Evolutionary conservation across 2,888 invertebrate species (phyloP).

Genomic region (Cephonodes hylas): DNA sequence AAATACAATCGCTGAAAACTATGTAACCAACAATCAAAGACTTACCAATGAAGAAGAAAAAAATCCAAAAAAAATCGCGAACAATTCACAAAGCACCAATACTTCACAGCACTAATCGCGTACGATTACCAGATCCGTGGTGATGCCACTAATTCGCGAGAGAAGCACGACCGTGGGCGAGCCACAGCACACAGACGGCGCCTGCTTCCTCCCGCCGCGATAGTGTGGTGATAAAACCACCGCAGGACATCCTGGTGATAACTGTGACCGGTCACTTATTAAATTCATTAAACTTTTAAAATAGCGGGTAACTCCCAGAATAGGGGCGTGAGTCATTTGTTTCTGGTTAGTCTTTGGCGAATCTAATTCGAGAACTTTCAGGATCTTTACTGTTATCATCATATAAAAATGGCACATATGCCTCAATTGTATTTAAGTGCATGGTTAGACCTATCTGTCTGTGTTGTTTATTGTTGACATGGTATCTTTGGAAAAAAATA

Average conservation of each 20-base stretch:
- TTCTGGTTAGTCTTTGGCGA: not conserved
- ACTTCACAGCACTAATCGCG: slow-evolving; percentile 4
- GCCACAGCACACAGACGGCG: slow-evolving; percentile 67
- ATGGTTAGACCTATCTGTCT: too few species aligned
- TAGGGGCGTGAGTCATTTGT: not conserved
- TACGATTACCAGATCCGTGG: not conserved
- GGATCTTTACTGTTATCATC: not conserved
- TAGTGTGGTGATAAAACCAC: slow-evolving; percentile 50
- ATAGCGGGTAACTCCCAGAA: slow-evolving; percentile 6
- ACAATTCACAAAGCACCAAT: not conserved
- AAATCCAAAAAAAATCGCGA: not conserved
- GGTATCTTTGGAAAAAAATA: too few species aligned
- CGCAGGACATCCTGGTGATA: slow-evolving; percentile 75
- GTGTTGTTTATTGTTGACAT: too few species aligned
- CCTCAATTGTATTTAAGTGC: too few species aligned
- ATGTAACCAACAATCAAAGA: not conserved
- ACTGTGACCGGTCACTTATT: slow-evolving; percentile 57
- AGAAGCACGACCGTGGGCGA: slow-evolving; percentile 51
- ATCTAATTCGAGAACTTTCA: not conserved
- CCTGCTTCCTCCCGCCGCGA: slow-evolving; percentile 70
- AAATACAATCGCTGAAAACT: not conserved
- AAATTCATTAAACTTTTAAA: slow-evolving; percentile 18
- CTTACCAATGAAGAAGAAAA: not conserved
- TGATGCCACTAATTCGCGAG: slow-evolving; percentile 48
- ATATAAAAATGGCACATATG: too few species aligned